Percentiles rank a stretch among this genome's conserved stretches.
Evolutionary conservation across 2,797 vertebrate genomes (phyloP).

Genomic region (Muscicapa striata): DNA sequence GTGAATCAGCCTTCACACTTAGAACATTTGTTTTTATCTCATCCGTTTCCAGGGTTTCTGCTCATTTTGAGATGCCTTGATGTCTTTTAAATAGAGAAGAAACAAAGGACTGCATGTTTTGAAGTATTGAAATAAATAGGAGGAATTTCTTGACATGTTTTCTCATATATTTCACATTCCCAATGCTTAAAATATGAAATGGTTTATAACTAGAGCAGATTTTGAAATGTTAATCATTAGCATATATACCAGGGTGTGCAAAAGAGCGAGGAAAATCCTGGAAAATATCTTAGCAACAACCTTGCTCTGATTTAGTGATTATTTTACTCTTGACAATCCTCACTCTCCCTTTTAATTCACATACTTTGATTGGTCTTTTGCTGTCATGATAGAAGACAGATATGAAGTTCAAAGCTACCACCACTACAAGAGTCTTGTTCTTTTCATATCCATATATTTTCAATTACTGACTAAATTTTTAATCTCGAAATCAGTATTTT

Average conservation of each 20-base stretch:
- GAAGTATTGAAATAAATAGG: slow-evolving; percentile 5
- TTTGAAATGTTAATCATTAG: not conserved
- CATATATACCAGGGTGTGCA: not conserved
- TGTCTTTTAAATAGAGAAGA: slow-evolving; percentile 2
- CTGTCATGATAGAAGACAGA: not conserved
- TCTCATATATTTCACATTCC: not conserved
- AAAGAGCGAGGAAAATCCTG: not conserved
- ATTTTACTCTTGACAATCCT: not conserved
- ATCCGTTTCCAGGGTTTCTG: not conserved
- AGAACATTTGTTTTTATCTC: not conserved
- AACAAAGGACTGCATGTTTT: not conserved
- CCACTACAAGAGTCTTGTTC: not conserved
- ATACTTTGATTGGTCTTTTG: not conserved
- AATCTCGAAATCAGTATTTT: not conserved
- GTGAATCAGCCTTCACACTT: not conserved
- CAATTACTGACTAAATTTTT: not conserved
- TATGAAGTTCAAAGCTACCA: not conserved
- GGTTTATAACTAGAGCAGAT: not conserved
- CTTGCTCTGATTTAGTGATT: not conserved
- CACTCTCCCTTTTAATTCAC: not conserved
- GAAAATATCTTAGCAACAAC: slow-evolving; percentile 10
- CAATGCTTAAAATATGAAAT: not conserved
- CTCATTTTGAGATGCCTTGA: not conserved
- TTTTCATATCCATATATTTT: not conserved
- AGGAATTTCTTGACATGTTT: not conserved